phyloP scores from a whole-genome alignment of 2,113 vertebrate genomes.

The Eudorcas thomsonii region DNA sequence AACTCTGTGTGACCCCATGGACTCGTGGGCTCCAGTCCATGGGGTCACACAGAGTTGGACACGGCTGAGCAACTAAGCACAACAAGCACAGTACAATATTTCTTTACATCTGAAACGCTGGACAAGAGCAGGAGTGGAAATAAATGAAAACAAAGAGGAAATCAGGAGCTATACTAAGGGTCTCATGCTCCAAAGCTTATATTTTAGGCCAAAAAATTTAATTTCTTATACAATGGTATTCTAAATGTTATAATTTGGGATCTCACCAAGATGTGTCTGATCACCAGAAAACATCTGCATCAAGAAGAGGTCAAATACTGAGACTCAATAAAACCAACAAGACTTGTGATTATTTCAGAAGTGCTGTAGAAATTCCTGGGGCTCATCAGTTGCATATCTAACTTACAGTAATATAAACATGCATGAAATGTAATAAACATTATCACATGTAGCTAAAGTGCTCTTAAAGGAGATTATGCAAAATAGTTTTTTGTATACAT shows the following conservation, averaged over 20 bases:
- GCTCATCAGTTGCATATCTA: background rate
- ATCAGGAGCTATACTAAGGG: background rate
- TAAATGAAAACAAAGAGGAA: background rate
- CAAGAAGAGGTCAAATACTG: background rate
- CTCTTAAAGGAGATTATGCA: background rate
- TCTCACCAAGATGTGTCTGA: background rate
- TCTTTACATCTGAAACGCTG: background rate
- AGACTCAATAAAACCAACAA: background rate
- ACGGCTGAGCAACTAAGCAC: fast-evolving
- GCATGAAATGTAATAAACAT: background rate
- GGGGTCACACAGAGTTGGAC: background rate
- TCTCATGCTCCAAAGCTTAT: background rate
- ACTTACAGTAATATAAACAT: background rate
- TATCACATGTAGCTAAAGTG: background rate
- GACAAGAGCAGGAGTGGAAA: background rate
- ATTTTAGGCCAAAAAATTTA: background rate
- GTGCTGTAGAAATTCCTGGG: background rate
- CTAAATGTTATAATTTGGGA: background rate
- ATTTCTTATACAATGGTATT: background rate
- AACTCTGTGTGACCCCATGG: too few species aligned
- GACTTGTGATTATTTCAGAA: background rate
- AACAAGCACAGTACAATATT: background rate
- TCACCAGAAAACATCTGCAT: background rate
- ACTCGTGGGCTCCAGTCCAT: background rate
- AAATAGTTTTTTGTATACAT: background rate